Conservation (phyloP, 2,113 vertebrate genomes). For the Leucopsar rothschildi region DNA sequence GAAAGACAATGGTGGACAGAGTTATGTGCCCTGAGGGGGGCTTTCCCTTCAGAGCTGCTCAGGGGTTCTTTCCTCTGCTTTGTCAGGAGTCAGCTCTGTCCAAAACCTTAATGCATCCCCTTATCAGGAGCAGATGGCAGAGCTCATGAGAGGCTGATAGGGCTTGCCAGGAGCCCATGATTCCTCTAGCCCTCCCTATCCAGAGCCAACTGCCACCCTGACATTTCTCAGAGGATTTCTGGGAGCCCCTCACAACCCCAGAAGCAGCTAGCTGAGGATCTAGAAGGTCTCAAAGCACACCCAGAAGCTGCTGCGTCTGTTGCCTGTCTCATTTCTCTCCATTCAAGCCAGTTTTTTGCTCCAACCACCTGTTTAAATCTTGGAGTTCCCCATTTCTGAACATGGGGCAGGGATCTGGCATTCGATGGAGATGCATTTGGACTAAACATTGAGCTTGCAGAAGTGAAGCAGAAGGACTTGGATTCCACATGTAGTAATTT, state of each 20-base stretch:
- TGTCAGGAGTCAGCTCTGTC: neutral
- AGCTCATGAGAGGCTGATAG: neutral
- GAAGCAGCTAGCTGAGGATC: neutral
- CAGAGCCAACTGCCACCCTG: neutral
- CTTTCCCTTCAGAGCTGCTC: neutral
- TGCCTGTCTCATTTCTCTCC: neutral
- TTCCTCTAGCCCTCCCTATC: neutral
- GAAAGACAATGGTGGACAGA: neutral
- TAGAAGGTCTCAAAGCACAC: neutral
- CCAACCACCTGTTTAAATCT: neutral
- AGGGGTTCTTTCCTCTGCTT: neutral
- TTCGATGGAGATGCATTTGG: accelerated
- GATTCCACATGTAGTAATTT: neutral
- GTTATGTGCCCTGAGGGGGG: neutral
- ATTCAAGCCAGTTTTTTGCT: neutral
- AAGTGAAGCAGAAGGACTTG: neutral
- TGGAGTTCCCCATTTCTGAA: neutral
- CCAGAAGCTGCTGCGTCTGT: neutral
- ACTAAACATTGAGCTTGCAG: neutral
- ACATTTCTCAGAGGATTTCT: neutral
- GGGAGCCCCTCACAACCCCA: neutral
- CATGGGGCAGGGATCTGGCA: neutral
- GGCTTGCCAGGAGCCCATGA: neutral
- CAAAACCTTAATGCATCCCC: neutral
- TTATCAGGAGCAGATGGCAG: neutral